A percentile compares a stretch with the other conserved stretches of the same genome.
phyloP scores from a whole-genome alignment of 2,888 invertebrate species.

The Lasioglossum marginatum region DNA sequence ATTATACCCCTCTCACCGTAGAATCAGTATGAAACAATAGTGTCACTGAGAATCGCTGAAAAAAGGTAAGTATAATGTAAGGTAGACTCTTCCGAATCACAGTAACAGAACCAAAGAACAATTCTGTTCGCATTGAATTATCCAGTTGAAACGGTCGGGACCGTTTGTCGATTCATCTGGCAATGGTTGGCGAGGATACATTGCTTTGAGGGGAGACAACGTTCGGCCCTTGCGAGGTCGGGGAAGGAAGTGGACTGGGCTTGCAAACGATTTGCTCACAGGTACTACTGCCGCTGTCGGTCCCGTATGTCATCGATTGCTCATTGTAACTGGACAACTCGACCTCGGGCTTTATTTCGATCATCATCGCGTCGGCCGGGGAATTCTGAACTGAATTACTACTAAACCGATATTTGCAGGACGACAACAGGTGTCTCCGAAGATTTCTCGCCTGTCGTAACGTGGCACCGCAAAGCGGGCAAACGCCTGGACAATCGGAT shows the following conservation, averaged over 20 bases:
- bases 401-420: slow-evolving; percentile 83
- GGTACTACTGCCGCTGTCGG: slow-evolving; percentile 78
- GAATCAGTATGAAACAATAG: slow-evolving; percentile 10
- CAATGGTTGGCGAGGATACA: slow-evolving; percentile 80
- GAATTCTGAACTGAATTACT: slow-evolving; percentile 74
- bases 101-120: slow-evolving; percentile 44
- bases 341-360: slow-evolving; percentile 81
- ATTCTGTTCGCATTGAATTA: slow-evolving; percentile 32
- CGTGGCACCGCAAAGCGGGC: slow-evolving; percentile 87
- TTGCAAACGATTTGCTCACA: slow-evolving; percentile 82
- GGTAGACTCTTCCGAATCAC: slow-evolving; percentile 39
- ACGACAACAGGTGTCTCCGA: slow-evolving; percentile 86
- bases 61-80: slow-evolving; percentile 17
- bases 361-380: slow-evolving; percentile 74
- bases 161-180: slow-evolving; percentile 77
- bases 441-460: slow-evolving; percentile 87
- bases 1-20: slow-evolving; percentile 6
- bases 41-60: slow-evolving; percentile 16
- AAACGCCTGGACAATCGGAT: slow-evolving; percentile 87
- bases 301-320: slow-evolving; percentile 71
- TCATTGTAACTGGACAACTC: slow-evolving; percentile 74
- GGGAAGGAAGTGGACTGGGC: slow-evolving; percentile 80
- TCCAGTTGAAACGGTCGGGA: slow-evolving; percentile 19
- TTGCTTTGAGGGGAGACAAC: slow-evolving; percentile 79
- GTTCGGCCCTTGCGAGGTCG: slow-evolving; percentile 75